Percentiles rank a stretch among this genome's conserved stretches.
These are phyloP conservation scores for Pteronotus mesoamericanus DNA, from an alignment of 2,797 vertebrate genomes.

Conservation along the genomic window DNA sequence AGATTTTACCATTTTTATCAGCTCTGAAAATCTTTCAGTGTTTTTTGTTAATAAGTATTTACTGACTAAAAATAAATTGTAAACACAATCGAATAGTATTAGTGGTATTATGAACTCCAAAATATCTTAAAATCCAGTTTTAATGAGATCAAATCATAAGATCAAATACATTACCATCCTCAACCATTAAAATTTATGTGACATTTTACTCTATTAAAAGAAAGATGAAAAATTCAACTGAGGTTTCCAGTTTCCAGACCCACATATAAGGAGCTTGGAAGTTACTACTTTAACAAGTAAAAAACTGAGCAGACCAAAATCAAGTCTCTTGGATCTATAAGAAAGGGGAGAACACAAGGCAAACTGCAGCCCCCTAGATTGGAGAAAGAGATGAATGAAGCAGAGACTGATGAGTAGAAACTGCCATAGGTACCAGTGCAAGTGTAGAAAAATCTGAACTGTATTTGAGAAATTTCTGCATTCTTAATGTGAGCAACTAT, in stretches of 20 bases:
- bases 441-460: not conserved
- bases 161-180: not conserved
- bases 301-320: not conserved
- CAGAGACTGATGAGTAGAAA: not conserved
- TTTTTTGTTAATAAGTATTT: not conserved
- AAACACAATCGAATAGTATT: not conserved
- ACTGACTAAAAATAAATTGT: not conserved
- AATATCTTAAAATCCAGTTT: not conserved
- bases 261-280: not conserved
- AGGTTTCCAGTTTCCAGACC: not conserved
- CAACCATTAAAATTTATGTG: not conserved
- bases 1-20: not conserved
- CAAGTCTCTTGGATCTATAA: not conserved
- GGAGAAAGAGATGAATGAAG: not conserved
- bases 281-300: not conserved
- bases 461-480: not conserved
- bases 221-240: not conserved
- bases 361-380: not conserved
- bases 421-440: not conserved
- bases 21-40: not conserved
- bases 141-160: not conserved
- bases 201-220: not conserved
- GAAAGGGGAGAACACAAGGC: not conserved
- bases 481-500: not conserved
- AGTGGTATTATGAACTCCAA: not conserved